These are phyloP conservation scores for Rhinopomastus cyanomelas DNA, from an alignment of 2,113 vertebrate genomes.

Conservation along the genomic window DNA sequence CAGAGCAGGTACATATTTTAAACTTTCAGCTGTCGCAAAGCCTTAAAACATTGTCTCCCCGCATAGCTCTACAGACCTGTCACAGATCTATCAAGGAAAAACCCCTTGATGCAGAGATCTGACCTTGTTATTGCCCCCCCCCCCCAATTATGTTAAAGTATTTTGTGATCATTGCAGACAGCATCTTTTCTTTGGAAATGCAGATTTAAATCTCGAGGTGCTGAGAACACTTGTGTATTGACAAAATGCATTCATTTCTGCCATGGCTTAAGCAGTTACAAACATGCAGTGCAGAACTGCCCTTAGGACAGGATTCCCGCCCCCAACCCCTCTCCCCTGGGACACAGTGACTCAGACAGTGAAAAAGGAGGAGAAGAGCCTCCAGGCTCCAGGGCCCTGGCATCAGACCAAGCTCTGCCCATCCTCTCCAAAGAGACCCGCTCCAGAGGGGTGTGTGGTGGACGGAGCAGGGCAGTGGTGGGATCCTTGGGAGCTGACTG, in stretches of 20 bases:
- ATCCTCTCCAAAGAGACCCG: not conserved
- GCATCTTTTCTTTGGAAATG: not conserved
- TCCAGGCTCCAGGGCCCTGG: not conserved
- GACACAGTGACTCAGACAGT: not conserved
- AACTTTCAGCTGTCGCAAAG: constrained; percentile 23
- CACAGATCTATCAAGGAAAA: constrained; percentile 18
- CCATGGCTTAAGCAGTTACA: not conserved
- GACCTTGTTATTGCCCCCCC: not conserved
- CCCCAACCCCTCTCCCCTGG: not conserved
- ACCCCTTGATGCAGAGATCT: constrained; percentile 7
- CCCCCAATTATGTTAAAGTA: not conserved
- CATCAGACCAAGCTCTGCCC: not conserved
- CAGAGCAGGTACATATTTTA: constrained; percentile 29
- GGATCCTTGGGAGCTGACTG: not conserved
- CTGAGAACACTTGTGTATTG: not conserved
- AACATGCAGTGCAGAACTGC: not conserved
- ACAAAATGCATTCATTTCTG: not conserved
- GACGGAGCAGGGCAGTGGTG: not conserved
- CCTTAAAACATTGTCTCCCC: constrained; percentile 6
- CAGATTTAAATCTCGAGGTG: not conserved
- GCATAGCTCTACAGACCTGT: constrained; percentile 8
- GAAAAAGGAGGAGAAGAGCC: not conserved
- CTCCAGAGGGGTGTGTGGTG: not conserved
- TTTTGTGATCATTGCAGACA: not conserved
- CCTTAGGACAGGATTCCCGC: not conserved